Evolutionary conservation across 2,113 vertebrate genomes (phyloP), one percentile per base, ranked within the genome.

Genomic region (Zosterops japonicus): DNA sequence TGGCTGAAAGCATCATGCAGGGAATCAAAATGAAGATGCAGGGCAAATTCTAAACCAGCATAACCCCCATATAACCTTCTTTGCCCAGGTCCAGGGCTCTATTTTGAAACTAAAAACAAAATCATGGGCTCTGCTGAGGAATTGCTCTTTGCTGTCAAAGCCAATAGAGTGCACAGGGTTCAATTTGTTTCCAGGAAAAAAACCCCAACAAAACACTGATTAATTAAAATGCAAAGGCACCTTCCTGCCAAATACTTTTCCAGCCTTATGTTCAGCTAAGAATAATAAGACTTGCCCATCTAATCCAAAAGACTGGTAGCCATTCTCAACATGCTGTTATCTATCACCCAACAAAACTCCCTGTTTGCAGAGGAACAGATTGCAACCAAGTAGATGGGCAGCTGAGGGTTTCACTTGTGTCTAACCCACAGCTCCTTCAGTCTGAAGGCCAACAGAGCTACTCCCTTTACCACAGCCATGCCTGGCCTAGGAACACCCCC

Each of bases 241-340:
- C 63, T 65, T 77, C 75, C 89, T 96, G 91, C 93, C 94, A 97
- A 94, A 57, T 93, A 83, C 39, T 89, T 94, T 91, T 36, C 63
- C 86, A 95, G 81, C 88, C 95, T 93, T 95, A 96, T 92, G 90
- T 72, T 96, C 95, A 85, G 71, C 80, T 92, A 85, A 88, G 81
- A 84, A 81, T 91, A 90, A 93, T 88, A 88, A 74, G 71, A 76
- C 72, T 95, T 1, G 0, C 35, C 69, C 80, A 42, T 64, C 64
- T 60, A 41, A 93, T 57, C 78, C 91, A 86, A 35, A 64, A 82
- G 78, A 79, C 81, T 31, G 46, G 83, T 79, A 86, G 60, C 60
- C 71, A 31, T 60, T 89, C 75, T 65, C 74, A 55, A 42, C 70
- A 55, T 0, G 0, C 36, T 5, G 0, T 23, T 57, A 60, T 53